Evolutionary conservation across 2,797 vertebrate genomes (phyloP), one percentile per base, ranked within the genome.

Genomic region (Rhinella marina): DNA sequence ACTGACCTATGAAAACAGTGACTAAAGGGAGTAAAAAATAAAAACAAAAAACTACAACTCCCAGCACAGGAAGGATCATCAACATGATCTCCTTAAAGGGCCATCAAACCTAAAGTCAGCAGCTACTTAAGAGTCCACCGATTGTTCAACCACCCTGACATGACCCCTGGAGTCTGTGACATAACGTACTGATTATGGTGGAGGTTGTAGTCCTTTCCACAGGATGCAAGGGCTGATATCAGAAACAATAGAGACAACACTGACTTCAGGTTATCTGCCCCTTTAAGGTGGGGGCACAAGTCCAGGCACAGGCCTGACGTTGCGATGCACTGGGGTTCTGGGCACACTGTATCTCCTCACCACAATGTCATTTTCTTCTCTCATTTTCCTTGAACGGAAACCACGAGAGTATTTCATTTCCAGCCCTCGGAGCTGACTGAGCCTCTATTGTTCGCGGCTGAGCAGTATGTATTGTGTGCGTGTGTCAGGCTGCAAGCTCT

Each of bases 361-460:
- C 75, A 61, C 84, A 79, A 86, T 79, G 75, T 62, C 61, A 68
- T 79, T 77, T 64, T 85, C 48, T 56, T 80, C 27, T 56, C 61
- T 77, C 27, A 76, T 85, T 85, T 76, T 85, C 84, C 84, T 76
- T 76, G 12, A 85, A 61, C 52, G 62, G 85, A 86, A 86, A 59
- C 85, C 62, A 32, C 50, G 7, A 80, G 48, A 19, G 29, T 80
- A 80, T 79, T 78, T 86, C 50, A 79, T 70, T 85, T 78, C 73
- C 57, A 80, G 54, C 27, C 56, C 78, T 21, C 10, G 29, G 57
- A 81, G 79, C 79, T 23, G 79, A 86, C 75, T 80, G 62, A 86
- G 54, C 19, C 17, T 61, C 64, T 57, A 81, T 86, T 86, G 85
- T 86, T 81, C 32, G 12, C 19, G 52, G 66, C 66, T 73, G 52